Conservation (phyloP, 2,888 invertebrate species). For the Orthonychiurus folsomi region DNA sequence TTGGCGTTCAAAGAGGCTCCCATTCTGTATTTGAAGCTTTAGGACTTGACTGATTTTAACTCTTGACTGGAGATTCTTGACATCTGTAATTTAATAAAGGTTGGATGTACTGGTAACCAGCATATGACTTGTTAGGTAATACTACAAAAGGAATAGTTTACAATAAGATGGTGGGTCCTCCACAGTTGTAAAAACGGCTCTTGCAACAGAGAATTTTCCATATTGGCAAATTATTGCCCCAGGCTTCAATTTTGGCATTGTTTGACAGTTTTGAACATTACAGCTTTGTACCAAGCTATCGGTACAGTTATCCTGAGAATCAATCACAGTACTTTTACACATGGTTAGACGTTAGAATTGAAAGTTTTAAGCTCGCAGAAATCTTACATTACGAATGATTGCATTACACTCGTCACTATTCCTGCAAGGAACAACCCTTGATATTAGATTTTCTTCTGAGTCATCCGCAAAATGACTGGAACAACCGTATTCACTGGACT, state of each 20-base stretch:
- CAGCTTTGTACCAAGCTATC: too few species aligned
- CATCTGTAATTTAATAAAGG: too few species aligned
- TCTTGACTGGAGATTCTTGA: too few species aligned
- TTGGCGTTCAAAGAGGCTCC: not conserved
- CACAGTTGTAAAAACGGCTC: not conserved
- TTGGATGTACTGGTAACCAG: too few species aligned
- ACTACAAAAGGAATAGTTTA: not conserved
- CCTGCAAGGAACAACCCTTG: not conserved
- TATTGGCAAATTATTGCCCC: conserved; percentile 10
- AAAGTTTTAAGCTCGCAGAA: not conserved
- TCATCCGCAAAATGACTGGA: not conserved
- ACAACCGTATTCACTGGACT: not conserved
- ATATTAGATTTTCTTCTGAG: too few species aligned
- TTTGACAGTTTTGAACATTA: too few species aligned
- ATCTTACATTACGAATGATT: too few species aligned
- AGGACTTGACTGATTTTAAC: not conserved
- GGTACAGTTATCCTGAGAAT: too few species aligned
- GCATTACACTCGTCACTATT: not conserved
- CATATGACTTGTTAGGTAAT: too few species aligned
- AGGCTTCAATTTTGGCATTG: not conserved
- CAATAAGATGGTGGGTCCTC: not conserved
- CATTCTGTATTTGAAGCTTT: not conserved
- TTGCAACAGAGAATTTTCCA: not conserved
- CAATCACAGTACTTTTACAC: too few species aligned
- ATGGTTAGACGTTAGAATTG: too few species aligned